Evolutionary conservation across 2,113 vertebrate species (phyloP).

Genomic region (Periophthalmus modestus): DNA sequence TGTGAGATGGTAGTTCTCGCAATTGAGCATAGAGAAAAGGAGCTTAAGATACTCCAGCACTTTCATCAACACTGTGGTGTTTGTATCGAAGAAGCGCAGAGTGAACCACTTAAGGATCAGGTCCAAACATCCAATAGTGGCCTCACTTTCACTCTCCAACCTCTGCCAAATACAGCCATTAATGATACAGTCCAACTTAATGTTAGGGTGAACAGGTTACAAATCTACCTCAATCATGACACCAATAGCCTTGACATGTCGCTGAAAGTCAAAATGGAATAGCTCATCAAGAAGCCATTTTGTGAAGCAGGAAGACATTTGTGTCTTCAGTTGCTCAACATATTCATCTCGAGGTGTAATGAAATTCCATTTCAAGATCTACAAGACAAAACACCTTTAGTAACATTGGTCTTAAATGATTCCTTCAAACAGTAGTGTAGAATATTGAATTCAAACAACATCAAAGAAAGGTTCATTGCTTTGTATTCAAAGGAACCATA

Average conservation of each 20-base stretch:
- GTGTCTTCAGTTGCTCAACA: constrained; percentile 93
- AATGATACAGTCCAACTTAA: not conserved
- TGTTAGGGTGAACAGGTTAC: constrained; percentile 23
- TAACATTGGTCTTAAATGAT: not conserved
- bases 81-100: constrained; percentile 96
- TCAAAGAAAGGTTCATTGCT: no score
- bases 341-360: constrained; percentile 94
- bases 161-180: constrained; percentile 73
- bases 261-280: constrained; percentile 96
- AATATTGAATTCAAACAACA: no score
- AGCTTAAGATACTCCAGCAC: constrained; percentile 94
- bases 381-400: not conserved
- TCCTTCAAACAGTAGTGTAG: no score
- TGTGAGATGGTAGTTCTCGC: constrained; percentile 90
- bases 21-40: constrained; percentile 87
- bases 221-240: constrained; percentile 90
- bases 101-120: constrained; percentile 97
- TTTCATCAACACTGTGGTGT: constrained; percentile 97
- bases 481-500: no score
- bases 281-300: constrained; percentile 97
- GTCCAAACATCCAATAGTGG: constrained; percentile 91
- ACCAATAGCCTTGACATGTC: constrained; percentile 91
- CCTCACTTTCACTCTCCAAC: constrained; percentile 91
- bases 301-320: constrained; percentile 92
- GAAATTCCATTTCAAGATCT: constrained; percentile 99